Base-by-base conservation (phyloP, 2,888 invertebrate species). In the Cataglyphis rosenhaueri region DNA sequence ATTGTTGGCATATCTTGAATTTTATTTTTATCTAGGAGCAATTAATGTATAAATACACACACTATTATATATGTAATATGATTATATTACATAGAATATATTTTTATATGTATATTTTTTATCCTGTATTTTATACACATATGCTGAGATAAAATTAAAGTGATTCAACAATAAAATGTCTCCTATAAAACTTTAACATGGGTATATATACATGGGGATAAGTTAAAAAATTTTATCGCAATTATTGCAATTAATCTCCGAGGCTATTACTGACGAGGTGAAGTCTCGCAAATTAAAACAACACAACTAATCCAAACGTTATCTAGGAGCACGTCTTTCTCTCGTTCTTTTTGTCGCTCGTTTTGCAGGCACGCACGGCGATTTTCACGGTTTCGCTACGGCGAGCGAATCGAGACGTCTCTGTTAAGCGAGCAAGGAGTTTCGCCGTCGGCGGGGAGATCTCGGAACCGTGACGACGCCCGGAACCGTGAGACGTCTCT, bases 361-460 rank as follows among this genome's bases (percentile, higher is more conserved):
- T 79, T 48, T 32, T 71, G 55, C 62, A 75, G 62, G 52, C 74
- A 74, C 82, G 84, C 84, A 83, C 29, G 85, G 81, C 85, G 81
- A 84, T 88, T 88, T 88, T 88, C 88, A 87, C 84, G 88, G 85
- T 83, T 84, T 79, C 83, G 68, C 48, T 75, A 52, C 8, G 52
- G n/a, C 52, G 75, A 52, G 81, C 87, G 89, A 79, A 85, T 85
- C 85, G 86, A 64, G 85, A 87, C 89, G 88, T 89, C 86, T 89
- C 85, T 87, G 84, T 89, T 87, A 79, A 85, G 81, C 68, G 57
- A 68, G 82, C 68, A 64, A 71, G 73, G 66, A 71, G 83, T 64
- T 61, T 64, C 25, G 71, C 65, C 68, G 78, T 73, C 44, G 70
- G 57, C 57, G 82, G 41, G 62, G 82, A 85, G 75, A 66, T 66